Percentiles rank a stretch among this genome's conserved stretches.
These are phyloP conservation scores for Lepisosteus oculatus DNA, from an alignment of 2,113 vertebrate species.

Conservation along the genomic window DNA sequence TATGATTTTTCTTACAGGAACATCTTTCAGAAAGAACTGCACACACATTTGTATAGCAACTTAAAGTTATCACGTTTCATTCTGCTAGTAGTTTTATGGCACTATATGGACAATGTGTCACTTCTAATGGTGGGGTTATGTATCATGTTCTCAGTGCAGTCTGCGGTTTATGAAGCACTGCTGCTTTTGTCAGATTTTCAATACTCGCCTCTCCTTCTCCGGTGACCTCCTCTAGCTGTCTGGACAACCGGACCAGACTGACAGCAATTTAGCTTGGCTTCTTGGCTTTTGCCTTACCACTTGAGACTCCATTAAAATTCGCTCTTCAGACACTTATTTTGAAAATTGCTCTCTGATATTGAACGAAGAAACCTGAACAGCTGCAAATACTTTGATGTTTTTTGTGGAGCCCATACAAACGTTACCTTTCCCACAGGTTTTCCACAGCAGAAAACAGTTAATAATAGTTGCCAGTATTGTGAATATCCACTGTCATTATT, in stretches of 20 bases:
- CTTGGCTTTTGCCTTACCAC: background rate
- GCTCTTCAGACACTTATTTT: background rate
- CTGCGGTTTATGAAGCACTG: background rate
- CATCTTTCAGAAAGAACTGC: background rate
- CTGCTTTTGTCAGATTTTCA: background rate
- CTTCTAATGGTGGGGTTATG: constrained; percentile 1
- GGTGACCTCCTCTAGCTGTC: background rate
- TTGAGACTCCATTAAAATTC: constrained; percentile 2
- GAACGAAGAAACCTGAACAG: background rate
- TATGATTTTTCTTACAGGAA: background rate
- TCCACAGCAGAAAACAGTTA: no score
- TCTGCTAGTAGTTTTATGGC: background rate
- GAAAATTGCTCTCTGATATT: background rate
- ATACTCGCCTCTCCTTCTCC: background rate
- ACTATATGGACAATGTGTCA: background rate
- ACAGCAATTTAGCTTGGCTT: background rate
- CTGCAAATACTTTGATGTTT: no score
- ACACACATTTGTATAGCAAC: background rate
- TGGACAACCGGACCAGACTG: background rate
- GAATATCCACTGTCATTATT: no score
- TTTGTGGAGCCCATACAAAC: no score
- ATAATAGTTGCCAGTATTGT: no score
- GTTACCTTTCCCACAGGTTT: no score
- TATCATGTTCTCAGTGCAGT: background rate
- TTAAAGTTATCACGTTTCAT: background rate